Base-by-base conservation (phyloP, 1,140 invertebrate genomes). In the Carcinoscorpius rotundicauda region DNA sequence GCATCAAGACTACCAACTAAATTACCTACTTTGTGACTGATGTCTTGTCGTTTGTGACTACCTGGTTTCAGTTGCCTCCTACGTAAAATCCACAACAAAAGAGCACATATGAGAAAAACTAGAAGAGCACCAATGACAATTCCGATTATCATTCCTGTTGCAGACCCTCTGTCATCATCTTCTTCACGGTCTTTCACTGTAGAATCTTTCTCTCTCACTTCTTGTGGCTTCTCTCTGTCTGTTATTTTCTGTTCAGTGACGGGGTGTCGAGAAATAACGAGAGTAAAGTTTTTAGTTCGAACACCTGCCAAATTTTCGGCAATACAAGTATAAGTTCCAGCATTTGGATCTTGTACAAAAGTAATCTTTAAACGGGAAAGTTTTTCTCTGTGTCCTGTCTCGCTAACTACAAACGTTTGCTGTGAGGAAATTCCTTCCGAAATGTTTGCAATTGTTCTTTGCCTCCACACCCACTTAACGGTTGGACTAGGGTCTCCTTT, bases 401-500 rank as follows among this genome's bases (percentile, higher is more conserved):
- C 77, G 93, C 91, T 67, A 70, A 93, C 86, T 71, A 85, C 80
- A 57, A 91, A 83, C 71, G 83, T 85, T 73, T 91, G 89, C 72
- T 87, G 86, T n/a, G 85, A 82, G 70, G 85, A 88, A 56, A 71
- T 68, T 63, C 71, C 80, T 71, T 90, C 87, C 55, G 78, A 81
- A 75, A 88, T 86, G 75, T 94, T 93, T 51, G 83, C 77, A 65
- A 93, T 80, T 29, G 86, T 78, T n/a, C 87, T 80, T 0, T 89
- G 89, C 71, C 90, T 89, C 85, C 87, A 91, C 71, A 88, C 87
- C 91, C 91, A 94, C 68, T 85, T 87, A 61, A 94, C 84, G 57
- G 79, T 83, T 0, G 91, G 87, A n/a, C 85, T 80, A 0, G 91
- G 91, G 63, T 90, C 81, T 0, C 88, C 88, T 60, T 86, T 85